These are phyloP conservation scores for Drosophila picticornis DNA, from an alignment of 2,888 invertebrate genomes.

Conservation along the genomic window DNA sequence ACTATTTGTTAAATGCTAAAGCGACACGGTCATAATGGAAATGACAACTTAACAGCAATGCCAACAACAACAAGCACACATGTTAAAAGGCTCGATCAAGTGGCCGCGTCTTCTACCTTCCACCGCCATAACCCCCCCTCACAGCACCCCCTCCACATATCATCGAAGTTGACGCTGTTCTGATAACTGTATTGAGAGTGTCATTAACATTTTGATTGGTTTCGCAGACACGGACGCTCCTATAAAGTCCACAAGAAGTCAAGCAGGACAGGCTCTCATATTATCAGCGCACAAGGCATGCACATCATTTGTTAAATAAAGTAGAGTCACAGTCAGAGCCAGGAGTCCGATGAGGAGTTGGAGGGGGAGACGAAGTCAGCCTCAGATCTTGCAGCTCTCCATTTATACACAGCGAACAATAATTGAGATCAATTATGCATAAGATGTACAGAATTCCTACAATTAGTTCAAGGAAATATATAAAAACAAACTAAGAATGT, in stretches of 20 bases:
- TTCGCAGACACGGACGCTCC: slow-evolving; percentile 41
- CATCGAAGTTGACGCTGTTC: slow-evolving; percentile 41
- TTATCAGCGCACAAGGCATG: slow-evolving; percentile 69
- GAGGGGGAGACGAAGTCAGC: slow-evolving; percentile 11
- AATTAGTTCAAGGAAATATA: too few relatives aligned
- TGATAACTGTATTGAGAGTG: slow-evolving; percentile 85
- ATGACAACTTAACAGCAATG: slow-evolving; percentile 80
- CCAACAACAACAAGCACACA: slow-evolving; percentile 42
- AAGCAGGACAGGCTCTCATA: slow-evolving; percentile 42
- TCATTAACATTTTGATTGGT: slow-evolving; percentile 85
- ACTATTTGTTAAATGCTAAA: slow-evolving; percentile 84
- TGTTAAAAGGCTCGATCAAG: slow-evolving; percentile 74
- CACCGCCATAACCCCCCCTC: background rate
- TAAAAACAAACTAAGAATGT: background rate
- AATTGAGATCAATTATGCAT: background rate
- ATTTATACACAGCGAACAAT: background rate
- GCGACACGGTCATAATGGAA: slow-evolving; percentile 83
- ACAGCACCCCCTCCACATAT: slow-evolving; percentile 12
- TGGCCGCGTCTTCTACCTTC: slow-evolving; percentile 22
- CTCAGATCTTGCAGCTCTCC: slow-evolving; percentile 15
- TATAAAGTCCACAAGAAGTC: slow-evolving; percentile 15
- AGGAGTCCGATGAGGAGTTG: background rate
- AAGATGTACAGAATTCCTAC: background rate
- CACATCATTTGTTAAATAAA: slow-evolving; percentile 79
- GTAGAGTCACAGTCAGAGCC: slow-evolving; percentile 37